A percentile compares a stretch with the other conserved stretches of the same genome.
Conservation (phyloP, 2,888 invertebrate species). For the Elegia similella region DNA sequence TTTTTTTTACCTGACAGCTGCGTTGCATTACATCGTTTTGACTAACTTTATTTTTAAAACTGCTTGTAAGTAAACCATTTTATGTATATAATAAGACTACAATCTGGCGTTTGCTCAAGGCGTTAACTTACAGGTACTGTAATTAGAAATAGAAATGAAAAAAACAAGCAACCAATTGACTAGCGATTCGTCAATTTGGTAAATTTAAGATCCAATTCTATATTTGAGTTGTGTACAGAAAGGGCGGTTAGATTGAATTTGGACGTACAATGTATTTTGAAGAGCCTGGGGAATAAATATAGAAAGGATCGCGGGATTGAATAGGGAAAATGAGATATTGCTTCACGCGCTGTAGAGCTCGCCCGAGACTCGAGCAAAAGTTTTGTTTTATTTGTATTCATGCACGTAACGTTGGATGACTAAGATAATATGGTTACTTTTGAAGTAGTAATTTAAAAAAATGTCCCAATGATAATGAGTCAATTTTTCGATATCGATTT, state of each 20-base stretch:
- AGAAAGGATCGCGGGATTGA: constrained; percentile 1
- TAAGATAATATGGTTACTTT: no score
- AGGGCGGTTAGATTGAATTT: constrained; percentile 6
- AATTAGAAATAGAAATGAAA: background rate
- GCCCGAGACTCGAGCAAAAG: background rate
- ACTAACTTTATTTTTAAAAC: no score
- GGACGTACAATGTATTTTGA: background rate
- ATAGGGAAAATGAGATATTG: constrained; percentile 2
- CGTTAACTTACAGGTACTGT: no score
- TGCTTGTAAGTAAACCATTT: no score
- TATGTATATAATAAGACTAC: no score
- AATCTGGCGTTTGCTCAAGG: no score
- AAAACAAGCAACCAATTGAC: background rate
- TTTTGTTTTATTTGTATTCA: background rate
- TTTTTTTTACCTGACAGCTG: no score
- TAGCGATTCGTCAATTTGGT: background rate
- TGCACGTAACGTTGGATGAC: no score
- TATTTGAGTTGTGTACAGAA: background rate
- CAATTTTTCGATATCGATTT: no score
- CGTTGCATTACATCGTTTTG: no score
- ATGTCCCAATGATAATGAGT: no score
- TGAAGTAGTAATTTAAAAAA: no score
- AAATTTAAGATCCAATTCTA: background rate
- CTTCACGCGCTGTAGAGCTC: background rate
- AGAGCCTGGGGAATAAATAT: background rate